Conservation (phyloP, 2,113 vertebrate species). For the Dipodomys stephensi region DNA sequence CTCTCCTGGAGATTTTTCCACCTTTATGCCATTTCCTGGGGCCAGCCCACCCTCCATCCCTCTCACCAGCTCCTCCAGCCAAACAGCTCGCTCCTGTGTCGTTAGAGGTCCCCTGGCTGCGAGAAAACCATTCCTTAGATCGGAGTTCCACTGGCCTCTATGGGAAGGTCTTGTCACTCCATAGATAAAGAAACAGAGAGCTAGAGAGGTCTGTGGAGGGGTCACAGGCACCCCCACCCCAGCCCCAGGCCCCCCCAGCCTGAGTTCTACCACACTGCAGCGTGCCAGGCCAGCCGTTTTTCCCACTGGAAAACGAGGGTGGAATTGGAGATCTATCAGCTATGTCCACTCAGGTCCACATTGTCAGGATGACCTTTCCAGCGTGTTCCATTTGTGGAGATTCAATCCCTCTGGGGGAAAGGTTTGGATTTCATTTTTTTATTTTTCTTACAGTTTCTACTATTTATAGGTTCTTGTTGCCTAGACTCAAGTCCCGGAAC, state of each 20-base stretch:
- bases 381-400: neutral
- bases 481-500: constrained; percentile 36
- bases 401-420: neutral
- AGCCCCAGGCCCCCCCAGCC: neutral
- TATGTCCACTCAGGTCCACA: neutral
- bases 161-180: neutral
- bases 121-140: neutral
- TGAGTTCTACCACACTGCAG: neutral
- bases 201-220: no score
- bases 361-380: neutral
- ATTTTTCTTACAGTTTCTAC: constrained; percentile 12
- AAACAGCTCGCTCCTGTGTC: no score
- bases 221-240: neutral
- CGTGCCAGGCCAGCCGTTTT: neutral
- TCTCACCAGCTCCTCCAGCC: neutral
- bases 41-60: neutral
- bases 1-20: neutral
- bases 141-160: neutral
- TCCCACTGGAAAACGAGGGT: neutral
- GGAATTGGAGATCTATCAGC: neutral
- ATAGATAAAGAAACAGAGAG: neutral
- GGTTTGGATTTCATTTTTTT: neutral
- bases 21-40: neutral
- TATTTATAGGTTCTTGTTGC: constrained; percentile 57
- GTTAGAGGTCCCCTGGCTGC: no score